A percentile compares a stretch with the other conserved stretches of the same genome.
Evolutionary conservation across 2,113 vertebrate species (phyloP).

Genomic region (Platichthys flesus): DNA sequence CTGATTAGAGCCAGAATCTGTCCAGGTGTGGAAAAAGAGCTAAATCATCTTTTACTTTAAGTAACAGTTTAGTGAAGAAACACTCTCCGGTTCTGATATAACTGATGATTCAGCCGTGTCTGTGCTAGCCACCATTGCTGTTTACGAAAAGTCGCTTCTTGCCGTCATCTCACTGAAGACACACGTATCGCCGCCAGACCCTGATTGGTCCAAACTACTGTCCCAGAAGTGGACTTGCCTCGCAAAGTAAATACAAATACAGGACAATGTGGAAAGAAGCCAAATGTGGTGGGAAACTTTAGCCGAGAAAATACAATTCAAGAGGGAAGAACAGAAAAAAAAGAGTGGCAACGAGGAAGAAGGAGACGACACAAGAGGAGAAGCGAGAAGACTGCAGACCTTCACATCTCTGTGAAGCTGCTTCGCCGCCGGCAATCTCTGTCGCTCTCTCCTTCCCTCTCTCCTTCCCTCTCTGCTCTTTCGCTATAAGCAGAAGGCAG

Average conservation of each 20-base stretch:
- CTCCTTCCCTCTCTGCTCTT: constrained; percentile 26
- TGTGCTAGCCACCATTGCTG: too few relatives aligned
- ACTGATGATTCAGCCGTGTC: too few relatives aligned
- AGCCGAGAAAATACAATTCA: background rate
- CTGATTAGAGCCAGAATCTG: too few relatives aligned
- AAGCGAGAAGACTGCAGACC: constrained; percentile 56
- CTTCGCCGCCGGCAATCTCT: constrained; percentile 53
- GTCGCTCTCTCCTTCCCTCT: constrained; percentile 10
- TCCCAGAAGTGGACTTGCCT: background rate
- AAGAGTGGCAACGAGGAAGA: background rate
- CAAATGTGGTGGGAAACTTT: background rate
- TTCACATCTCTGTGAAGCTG: constrained; percentile 58
- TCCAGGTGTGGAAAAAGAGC: too few relatives aligned
- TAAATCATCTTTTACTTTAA: too few relatives aligned
- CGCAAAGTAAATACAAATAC: background rate
- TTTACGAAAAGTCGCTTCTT: too few relatives aligned
- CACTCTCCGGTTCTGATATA: too few relatives aligned
- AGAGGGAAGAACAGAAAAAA: background rate
- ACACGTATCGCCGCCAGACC: too few relatives aligned
- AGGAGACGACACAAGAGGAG: constrained; percentile 34
- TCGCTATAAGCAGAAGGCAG: constrained; percentile 52
- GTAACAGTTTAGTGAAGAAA: too few relatives aligned
- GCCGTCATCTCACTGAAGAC: too few relatives aligned
- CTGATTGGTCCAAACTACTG: too few relatives aligned
- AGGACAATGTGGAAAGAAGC: too few relatives aligned